Evolutionary conservation across 2,113 vertebrate species (phyloP).

Genomic region (Zapus hudsonius): DNA sequence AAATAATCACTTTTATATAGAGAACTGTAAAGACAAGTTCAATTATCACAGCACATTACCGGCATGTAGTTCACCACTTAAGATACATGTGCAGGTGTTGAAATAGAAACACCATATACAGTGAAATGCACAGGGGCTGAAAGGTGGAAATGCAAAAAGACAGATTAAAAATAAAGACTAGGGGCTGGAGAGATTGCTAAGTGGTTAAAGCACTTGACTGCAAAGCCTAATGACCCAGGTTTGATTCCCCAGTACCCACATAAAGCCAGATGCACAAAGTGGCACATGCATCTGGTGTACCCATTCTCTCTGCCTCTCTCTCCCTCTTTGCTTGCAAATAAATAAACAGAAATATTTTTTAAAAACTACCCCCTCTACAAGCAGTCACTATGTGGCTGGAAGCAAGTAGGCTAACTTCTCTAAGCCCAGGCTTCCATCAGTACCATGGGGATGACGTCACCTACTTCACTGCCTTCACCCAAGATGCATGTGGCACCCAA

Average conservation of each 20-base stretch:
- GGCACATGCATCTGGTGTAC: no score
- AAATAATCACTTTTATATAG: background rate
- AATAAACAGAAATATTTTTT: no score
- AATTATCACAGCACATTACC: background rate
- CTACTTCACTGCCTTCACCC: background rate
- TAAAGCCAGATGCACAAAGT: no score
- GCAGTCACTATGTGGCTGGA: background rate
- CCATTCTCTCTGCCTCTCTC: no score
- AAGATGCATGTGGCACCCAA: no score
- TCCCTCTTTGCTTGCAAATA: no score
- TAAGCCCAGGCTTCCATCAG: background rate
- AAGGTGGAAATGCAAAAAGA: background rate
- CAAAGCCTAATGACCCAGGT: no score
- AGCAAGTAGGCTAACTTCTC: background rate
- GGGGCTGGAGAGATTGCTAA: no score
- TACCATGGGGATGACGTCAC: background rate
- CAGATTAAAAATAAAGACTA: background rate
- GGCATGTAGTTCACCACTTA: background rate
- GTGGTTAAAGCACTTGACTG: no score
- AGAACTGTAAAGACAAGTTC: background rate
- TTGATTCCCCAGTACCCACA: no score
- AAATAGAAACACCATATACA: background rate
- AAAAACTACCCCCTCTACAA: background rate
- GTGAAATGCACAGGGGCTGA: background rate
- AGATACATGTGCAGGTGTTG: background rate